A percentile compares a stretch with the other conserved stretches of the same genome.
Evolutionary conservation across 2,888 invertebrate species (phyloP).

Genomic region (Oasisia sp.): DNA sequence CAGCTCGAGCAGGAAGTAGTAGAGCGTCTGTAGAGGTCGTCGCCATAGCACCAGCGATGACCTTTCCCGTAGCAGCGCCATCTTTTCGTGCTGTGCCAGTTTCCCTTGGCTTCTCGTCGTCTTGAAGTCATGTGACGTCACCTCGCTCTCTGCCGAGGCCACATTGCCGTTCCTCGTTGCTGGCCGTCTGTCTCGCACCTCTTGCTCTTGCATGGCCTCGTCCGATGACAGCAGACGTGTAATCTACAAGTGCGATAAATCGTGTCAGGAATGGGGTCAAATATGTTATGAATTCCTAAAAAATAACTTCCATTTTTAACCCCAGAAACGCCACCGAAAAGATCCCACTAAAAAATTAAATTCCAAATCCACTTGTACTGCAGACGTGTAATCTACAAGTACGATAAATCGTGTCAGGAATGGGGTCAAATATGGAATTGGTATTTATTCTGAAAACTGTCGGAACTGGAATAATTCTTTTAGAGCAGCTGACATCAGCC

Average conservation of each 20-base stretch:
- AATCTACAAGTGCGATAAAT: not conserved
- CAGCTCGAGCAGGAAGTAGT: slow-evolving; percentile 83
- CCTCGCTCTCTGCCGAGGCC: not conserved
- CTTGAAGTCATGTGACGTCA: not conserved
- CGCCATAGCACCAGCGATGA: slow-evolving; percentile 82
- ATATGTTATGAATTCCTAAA: too few species aligned
- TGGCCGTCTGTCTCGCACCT: not conserved
- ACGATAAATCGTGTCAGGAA: not conserved
- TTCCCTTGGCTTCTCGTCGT: not conserved
- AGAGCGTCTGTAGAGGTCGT: slow-evolving; percentile 80
- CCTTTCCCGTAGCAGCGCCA: slow-evolving; percentile 67
- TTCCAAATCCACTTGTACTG: too few species aligned
- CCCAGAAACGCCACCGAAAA: too few species aligned
- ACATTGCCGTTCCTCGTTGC: not conserved
- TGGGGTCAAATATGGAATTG: too few species aligned
- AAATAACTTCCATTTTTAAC: too few species aligned
- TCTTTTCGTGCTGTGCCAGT: not conserved
- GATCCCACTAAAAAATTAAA: too few species aligned
- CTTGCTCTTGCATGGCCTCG: not conserved
- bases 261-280: too few species aligned
- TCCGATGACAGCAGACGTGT: not conserved
- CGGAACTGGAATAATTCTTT: too few species aligned
- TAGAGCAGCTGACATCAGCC: too few species aligned
- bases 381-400: not conserved
- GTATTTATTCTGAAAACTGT: too few species aligned